A percentile compares a stretch with the other conserved stretches of the same genome.
These are phyloP conservation scores for Cephalopachus bancanus DNA, from an alignment of 2,797 vertebrate species.

Conservation along the genomic window DNA sequence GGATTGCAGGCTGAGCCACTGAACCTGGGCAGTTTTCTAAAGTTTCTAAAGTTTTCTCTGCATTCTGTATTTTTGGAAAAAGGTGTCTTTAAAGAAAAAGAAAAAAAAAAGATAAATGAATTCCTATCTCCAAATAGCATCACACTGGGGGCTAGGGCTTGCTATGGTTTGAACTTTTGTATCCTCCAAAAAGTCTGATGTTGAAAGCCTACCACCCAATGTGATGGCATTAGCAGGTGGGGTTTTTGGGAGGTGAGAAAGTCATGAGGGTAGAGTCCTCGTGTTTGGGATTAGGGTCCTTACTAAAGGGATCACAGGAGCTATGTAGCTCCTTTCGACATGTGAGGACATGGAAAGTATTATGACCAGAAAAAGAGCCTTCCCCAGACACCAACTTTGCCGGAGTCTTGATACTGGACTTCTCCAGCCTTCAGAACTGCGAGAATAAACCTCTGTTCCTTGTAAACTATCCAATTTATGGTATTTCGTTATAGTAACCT, in stretches of 20 bases:
- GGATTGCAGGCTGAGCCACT: no score
- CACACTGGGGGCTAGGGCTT: neutral
- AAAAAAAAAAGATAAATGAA: neutral
- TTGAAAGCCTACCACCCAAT: neutral
- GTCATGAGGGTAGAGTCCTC: neutral
- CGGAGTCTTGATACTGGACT: neutral
- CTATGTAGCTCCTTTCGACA: neutral
- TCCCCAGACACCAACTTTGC: neutral
- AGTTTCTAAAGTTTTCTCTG: neutral
- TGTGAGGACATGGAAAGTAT: neutral
- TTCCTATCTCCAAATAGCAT: neutral
- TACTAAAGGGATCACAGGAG: neutral
- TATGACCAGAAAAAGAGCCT: neutral
- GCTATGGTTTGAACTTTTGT: neutral
- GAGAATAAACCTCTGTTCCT: neutral
- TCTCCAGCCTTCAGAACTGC: neutral
- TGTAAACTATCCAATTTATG: neutral
- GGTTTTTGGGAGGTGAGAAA: neutral
- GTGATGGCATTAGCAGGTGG: no score
- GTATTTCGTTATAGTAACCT: neutral
- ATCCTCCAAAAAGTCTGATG: neutral
- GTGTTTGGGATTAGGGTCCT: neutral
- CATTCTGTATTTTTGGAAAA: neutral
- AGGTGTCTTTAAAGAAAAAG: neutral
- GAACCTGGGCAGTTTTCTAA: no score